These are phyloP conservation scores for Nezara viridula DNA, from an alignment of 2,888 invertebrate species.

Conservation along the genomic window DNA sequence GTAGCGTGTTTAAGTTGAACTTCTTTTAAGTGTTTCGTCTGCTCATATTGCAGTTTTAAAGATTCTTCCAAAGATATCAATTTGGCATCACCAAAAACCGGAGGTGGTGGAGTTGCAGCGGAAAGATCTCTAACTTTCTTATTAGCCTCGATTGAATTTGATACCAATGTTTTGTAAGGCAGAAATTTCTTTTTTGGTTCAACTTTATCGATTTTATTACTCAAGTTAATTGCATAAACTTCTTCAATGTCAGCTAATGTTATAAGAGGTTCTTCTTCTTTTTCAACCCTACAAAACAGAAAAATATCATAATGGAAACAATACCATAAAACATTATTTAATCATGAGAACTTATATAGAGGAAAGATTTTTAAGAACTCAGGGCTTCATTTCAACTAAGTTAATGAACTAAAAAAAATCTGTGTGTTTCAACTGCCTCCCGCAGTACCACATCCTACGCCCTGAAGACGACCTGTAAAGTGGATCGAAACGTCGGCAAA, in stretches of 20 bases:
- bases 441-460: too few relatives aligned
- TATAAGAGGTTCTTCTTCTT: constrained; percentile 71
- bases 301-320: not conserved
- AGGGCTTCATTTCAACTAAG: too few relatives aligned
- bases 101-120: constrained; percentile 76
- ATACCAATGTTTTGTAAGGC: constrained; percentile 72
- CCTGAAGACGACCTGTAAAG: too few relatives aligned
- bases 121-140: constrained; percentile 76
- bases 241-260: constrained; percentile 69
- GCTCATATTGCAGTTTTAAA: constrained; percentile 73
- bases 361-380: too few relatives aligned
- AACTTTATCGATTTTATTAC: constrained; percentile 71
- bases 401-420: too few relatives aligned
- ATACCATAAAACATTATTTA: not conserved
- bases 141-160: constrained; percentile 67
- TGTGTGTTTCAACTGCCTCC: too few relatives aligned
- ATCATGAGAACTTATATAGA: too few relatives aligned
- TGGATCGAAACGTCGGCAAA: too few relatives aligned
- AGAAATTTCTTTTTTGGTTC: constrained; percentile 70
- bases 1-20: constrained; percentile 74
- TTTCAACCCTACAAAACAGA: constrained; percentile 64
- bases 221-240: constrained; percentile 73
- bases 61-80: constrained; percentile 73
- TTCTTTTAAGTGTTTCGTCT: constrained; percentile 69
- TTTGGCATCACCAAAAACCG: constrained; percentile 73